These are phyloP conservation scores for Saguinus midas DNA, from an alignment of 2,113 vertebrate genomes.

Conservation along the genomic window DNA sequence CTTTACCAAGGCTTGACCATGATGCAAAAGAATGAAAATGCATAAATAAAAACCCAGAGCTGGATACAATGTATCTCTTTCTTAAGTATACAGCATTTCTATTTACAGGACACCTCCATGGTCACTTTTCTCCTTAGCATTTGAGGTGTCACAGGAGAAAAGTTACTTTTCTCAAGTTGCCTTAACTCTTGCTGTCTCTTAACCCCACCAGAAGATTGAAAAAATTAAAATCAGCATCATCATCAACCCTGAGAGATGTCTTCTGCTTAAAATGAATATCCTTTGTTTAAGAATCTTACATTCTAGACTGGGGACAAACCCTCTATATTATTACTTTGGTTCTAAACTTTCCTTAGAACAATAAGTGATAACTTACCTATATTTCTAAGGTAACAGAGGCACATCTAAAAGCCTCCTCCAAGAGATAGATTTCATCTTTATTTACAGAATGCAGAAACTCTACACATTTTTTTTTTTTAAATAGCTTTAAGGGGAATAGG, in stretches of 20 bases:
- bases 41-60: neutral
- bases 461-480: neutral
- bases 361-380: neutral
- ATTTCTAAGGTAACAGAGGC: neutral
- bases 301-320: neutral
- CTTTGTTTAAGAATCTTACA: neutral
- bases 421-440: neutral
- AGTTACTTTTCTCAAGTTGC: neutral
- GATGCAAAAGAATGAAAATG: neutral
- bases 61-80: neutral
- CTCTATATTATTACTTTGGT: neutral
- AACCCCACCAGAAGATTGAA: neutral
- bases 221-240: neutral
- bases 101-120: neutral
- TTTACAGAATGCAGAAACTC: neutral
- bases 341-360: neutral
- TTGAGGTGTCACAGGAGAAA: neutral
- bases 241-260: neutral
- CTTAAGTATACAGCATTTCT: neutral
- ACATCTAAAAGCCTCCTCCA: neutral
- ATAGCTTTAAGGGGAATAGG: neutral
- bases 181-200: neutral
- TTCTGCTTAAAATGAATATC: neutral
- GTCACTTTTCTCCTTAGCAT: neutral
- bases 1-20: neutral